Conservation (phyloP, 2,797 vertebrate species). For the Bradypus variegatus region DNA sequence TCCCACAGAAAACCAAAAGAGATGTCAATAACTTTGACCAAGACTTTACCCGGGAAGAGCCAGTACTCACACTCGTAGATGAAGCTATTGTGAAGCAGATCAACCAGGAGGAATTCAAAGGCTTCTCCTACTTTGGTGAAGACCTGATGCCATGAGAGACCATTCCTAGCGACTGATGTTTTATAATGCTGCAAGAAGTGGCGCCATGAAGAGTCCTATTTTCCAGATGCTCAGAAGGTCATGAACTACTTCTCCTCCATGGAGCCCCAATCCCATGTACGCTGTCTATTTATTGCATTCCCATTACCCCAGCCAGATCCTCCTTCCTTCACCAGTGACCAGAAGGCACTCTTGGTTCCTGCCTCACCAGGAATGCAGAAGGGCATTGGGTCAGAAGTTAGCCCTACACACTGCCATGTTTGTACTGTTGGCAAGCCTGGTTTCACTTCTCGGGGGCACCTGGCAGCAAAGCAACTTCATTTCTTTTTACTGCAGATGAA, state of each 20-base stretch:
- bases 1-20: constrained; percentile 96
- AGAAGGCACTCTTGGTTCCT: constrained; percentile 74
- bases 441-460: constrained; percentile 57
- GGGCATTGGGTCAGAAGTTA: constrained; percentile 65
- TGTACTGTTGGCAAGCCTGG: constrained; percentile 55
- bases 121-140: constrained; percentile 94
- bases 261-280: constrained; percentile 68
- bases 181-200: constrained; percentile 67
- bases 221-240: constrained; percentile 71
- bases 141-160: constrained; percentile 82
- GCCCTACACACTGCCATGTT: constrained; percentile 66
- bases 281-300: constrained; percentile 78
- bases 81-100: constrained; percentile 95
- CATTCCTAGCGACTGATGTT: neutral
- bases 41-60: constrained; percentile 97
- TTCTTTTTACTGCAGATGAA: constrained; percentile 48
- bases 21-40: constrained; percentile 99
- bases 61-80: constrained; percentile 90
- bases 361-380: constrained; percentile 70
- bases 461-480: constrained; percentile 41
- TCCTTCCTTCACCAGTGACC: constrained; percentile 63
- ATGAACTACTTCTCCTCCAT: constrained; percentile 70
- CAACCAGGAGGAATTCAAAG: constrained; percentile 98
- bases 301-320: constrained; percentile 25
- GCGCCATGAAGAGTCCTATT: constrained; percentile 65